Conservation (phyloP, 1,140 invertebrate genomes). For the Drosophila melanica region DNA sequence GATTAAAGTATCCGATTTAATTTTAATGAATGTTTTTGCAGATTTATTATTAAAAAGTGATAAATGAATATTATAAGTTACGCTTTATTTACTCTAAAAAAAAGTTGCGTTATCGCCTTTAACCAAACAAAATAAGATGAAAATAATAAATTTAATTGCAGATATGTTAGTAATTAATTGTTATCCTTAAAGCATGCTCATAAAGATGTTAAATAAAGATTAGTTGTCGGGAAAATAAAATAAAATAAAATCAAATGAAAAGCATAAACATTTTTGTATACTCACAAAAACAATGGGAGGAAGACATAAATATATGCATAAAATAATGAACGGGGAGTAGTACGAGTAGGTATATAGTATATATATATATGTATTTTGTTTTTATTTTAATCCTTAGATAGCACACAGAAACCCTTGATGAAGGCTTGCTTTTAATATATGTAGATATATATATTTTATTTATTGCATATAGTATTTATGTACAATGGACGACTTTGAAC, state of each 20-base stretch:
- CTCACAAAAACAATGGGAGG: constrained; percentile 79
- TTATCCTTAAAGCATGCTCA: constrained; percentile 2
- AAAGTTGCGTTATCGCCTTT: background rate
- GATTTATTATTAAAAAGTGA: constrained; percentile 2
- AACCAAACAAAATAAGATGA: background rate
- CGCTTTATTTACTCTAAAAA: background rate
- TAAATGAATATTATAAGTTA: background rate
- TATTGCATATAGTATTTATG: constrained; percentile 30
- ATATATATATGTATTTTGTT: constrained; percentile 48
- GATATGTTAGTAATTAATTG: background rate
- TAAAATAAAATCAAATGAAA: constrained; percentile 47
- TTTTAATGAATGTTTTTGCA: background rate
- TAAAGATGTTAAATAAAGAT: constrained; percentile 1
- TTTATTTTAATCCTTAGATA: constrained; percentile 29
- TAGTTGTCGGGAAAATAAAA: background rate
- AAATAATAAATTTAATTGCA: background rate
- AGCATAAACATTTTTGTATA: constrained; percentile 74
- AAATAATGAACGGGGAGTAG: constrained; percentile 73
- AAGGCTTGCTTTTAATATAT: constrained; percentile 11
- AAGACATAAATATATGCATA: constrained; percentile 77
- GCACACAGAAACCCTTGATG: constrained; percentile 24
- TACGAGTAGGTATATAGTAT: constrained; percentile 60
- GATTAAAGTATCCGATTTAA: constrained; percentile 36
- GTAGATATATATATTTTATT: constrained; percentile 18
- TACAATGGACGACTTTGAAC: constrained; percentile 42